Percentiles rank a stretch among this genome's conserved stretches.
These are phyloP conservation scores for Coluber constrictor DNA, from an alignment of 2,797 vertebrate species.

Conservation along the genomic window DNA sequence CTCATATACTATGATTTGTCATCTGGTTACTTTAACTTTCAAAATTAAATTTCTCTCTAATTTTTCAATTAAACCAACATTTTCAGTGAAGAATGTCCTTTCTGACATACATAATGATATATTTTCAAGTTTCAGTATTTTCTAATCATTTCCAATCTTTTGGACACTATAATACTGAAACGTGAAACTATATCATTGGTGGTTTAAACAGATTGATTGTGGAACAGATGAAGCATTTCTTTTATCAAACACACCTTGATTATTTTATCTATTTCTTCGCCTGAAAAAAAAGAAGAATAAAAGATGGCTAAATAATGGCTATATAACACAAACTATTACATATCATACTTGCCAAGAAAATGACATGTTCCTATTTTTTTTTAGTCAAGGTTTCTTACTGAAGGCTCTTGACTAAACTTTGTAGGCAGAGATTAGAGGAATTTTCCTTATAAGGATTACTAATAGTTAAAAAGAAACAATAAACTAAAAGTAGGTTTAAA, in stretches of 20 bases:
- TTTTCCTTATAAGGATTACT: background rate
- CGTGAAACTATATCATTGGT: background rate
- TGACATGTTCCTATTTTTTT: background rate
- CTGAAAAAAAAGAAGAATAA: background rate
- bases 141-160: background rate
- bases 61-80: background rate
- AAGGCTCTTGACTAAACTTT: background rate
- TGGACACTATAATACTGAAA: slow-evolving; percentile 1
- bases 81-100: background rate
- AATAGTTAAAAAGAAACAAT: background rate
- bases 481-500: background rate
- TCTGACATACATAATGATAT: background rate
- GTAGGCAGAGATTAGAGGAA: background rate
- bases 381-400: background rate
- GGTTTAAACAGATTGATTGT: background rate
- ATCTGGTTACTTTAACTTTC: background rate
- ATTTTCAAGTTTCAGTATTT: slow-evolving; percentile 4
- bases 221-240: background rate
- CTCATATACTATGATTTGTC: slow-evolving; percentile 4
- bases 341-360: background rate
- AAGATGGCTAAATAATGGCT: background rate
- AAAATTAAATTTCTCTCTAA: background rate
- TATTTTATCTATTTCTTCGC: background rate
- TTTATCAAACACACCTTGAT: background rate
- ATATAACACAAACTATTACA: background rate